These are phyloP conservation scores for Calycopis cecrops DNA, from an alignment of 1,140 invertebrate genomes.

Conservation along the genomic window DNA sequence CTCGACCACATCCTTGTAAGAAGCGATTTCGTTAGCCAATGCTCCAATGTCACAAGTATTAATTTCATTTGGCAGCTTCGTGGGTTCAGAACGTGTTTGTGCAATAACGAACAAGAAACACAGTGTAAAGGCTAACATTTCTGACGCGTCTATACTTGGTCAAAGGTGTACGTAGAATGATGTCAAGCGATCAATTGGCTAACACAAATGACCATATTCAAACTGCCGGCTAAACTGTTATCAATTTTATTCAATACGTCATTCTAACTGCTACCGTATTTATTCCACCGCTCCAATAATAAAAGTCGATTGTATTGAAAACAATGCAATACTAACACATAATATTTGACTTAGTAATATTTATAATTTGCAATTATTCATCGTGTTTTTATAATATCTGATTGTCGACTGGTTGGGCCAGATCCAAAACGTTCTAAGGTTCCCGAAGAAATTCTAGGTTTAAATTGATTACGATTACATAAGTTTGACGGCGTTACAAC, in stretches of 20 bases:
- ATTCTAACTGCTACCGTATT: too few species aligned
- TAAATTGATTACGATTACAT: too few species aligned
- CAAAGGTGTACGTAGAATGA: not conserved
- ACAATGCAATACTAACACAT: too few species aligned
- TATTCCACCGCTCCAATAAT: too few species aligned
- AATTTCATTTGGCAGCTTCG: slow-evolving; percentile 33
- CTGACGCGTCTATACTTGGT: not conserved
- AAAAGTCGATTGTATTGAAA: too few species aligned
- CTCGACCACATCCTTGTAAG: slow-evolving; percentile 75
- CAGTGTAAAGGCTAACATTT: not conserved
- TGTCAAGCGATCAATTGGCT: slow-evolving; percentile 6
- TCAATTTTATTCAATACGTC: not conserved
- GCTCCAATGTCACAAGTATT: slow-evolving; percentile 55
- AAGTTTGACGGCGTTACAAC: too few species aligned
- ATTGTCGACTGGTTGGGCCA: too few species aligned
- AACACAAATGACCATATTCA: not conserved
- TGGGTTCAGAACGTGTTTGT: not conserved
- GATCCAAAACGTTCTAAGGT: too few species aligned
- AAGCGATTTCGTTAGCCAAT: slow-evolving; percentile 76
- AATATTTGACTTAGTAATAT: too few species aligned
- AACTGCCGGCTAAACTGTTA: not conserved
- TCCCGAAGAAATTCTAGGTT: too few species aligned
- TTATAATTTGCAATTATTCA: too few species aligned
- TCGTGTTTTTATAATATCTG: too few species aligned
- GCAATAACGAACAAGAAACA: not conserved